These are phyloP conservation scores for Stenichneumon culpator DNA, from an alignment of 2,888 invertebrate genomes.

Conservation along the genomic window DNA sequence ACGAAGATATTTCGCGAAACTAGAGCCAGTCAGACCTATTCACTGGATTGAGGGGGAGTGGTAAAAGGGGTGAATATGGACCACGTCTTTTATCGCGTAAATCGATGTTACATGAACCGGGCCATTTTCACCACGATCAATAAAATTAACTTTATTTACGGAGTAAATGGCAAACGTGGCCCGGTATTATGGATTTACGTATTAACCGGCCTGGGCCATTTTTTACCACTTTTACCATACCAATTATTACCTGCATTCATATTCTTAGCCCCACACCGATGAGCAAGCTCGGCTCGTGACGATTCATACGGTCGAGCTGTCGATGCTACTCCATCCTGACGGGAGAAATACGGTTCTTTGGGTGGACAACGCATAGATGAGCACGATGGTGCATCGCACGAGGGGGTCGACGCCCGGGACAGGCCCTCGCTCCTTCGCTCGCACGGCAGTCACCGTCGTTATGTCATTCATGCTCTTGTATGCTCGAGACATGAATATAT, in stretches of 20 bases:
- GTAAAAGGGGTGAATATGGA: too few species aligned
- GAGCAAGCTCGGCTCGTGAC: not conserved
- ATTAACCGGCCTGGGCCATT: too few species aligned
- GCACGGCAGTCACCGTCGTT: constrained; percentile 75
- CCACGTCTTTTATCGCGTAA: too few species aligned
- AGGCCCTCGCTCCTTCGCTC: constrained; percentile 59
- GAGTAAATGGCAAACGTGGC: too few species aligned
- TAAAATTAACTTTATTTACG: too few species aligned
- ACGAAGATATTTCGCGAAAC: constrained; percentile 11
- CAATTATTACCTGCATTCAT: too few species aligned
- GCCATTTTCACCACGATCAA: too few species aligned
- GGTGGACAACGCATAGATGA: constrained; percentile 29
- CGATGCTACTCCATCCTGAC: not conserved
- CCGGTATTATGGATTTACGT: too few species aligned
- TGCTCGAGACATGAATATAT: constrained; percentile 16
- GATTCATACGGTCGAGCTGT: not conserved
- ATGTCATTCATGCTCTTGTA: constrained; percentile 82
- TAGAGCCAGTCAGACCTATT: not conserved
- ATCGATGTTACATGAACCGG: too few species aligned
- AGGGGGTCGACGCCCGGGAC: constrained; percentile 81
- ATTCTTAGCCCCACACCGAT: too few species aligned
- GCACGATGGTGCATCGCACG: constrained; percentile 61
- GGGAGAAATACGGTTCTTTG: constrained; percentile 21
- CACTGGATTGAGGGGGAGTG: not conserved
- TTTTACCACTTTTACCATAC: too few species aligned